Evolutionary conservation across 1,140 invertebrate species (phyloP), one percentile per base, ranked within the genome.

Genomic region (Euura lappo): DNA sequence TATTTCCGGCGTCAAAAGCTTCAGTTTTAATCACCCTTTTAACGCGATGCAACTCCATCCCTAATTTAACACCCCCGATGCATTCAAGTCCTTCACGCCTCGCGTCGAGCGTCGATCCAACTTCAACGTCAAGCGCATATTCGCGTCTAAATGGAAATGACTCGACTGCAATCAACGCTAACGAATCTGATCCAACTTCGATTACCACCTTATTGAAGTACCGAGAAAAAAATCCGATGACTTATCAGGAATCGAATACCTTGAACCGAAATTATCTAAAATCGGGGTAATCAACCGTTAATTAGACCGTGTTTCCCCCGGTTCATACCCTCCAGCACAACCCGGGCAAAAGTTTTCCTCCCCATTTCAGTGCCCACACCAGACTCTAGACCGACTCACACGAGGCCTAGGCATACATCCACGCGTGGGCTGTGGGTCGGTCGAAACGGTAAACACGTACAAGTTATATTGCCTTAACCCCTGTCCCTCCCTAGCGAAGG

Each of bases 161-260:
- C 51, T 60, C 51, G 51, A n/a, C 51, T 60, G 51, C 51, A 60
- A 60, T 60, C 51, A 60, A 8, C 13, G 51, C 51, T 60, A 60
- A 60, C 51, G 51, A 60, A 60, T 60, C 51, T 60, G 51, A 60
- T 60, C 51, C 51, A n/a, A 60, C 51, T 60, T 60, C 51, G 51
- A 60, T 60, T 60, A 60, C 10, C 5, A 60, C 51, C 8, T 60
- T 28, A 28, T 28, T 28, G 28, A 28, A 28, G 28, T 28, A 28
- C 28, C 28, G 28, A 28, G 28, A 28, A 28, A 28, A 28, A 28
- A 28, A 28, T 28, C 28, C 28, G 0, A 28, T 28, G 28, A 28
- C 28, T 28, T 28, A 28, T 28, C 28, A 28, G 28, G 28, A 28
- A 28, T 28, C 28, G 28, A 28, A 28, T 28, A 28, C 28, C 28